Conservation (phyloP, 2,113 vertebrate species). For the Onychostoma macrolepis region DNA sequence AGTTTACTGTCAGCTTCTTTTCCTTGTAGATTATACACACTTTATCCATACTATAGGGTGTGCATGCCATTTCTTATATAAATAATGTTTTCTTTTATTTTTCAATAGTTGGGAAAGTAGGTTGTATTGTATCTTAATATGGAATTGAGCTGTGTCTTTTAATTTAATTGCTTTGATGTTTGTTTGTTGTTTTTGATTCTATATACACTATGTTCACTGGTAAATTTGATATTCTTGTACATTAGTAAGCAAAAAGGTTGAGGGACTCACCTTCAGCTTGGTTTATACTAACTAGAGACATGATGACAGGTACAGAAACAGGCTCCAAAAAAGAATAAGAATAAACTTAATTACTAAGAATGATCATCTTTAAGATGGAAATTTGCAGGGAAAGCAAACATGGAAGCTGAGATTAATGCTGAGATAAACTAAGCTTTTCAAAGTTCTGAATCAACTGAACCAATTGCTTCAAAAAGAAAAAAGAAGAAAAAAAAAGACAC, state of each 20-base stretch:
- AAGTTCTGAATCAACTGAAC: too few species aligned
- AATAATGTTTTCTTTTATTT: too few species aligned
- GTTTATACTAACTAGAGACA: background rate
- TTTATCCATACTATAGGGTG: background rate
- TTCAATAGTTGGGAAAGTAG: too few species aligned
- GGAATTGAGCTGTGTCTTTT: background rate
- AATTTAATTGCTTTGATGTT: background rate
- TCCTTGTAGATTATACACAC: background rate
- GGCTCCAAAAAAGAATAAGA: background rate
- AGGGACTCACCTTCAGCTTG: background rate
- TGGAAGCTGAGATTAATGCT: too few species aligned
- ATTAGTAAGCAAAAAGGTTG: background rate
- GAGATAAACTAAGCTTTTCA: too few species aligned
- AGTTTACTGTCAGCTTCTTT: background rate
- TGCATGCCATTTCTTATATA: too few species aligned
- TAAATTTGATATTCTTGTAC: background rate
- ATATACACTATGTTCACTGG: too few species aligned
- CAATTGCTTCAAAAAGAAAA: too few species aligned
- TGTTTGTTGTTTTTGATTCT: too few species aligned
- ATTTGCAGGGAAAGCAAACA: too few species aligned
- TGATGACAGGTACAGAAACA: background rate
- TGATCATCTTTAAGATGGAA: too few species aligned
- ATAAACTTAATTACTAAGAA: background rate
- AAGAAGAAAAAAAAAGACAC: too few species aligned
- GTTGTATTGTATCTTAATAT: background rate